These are phyloP conservation scores for Colletes gigas DNA, from an alignment of 1,140 invertebrate genomes.

Conservation along the genomic window DNA sequence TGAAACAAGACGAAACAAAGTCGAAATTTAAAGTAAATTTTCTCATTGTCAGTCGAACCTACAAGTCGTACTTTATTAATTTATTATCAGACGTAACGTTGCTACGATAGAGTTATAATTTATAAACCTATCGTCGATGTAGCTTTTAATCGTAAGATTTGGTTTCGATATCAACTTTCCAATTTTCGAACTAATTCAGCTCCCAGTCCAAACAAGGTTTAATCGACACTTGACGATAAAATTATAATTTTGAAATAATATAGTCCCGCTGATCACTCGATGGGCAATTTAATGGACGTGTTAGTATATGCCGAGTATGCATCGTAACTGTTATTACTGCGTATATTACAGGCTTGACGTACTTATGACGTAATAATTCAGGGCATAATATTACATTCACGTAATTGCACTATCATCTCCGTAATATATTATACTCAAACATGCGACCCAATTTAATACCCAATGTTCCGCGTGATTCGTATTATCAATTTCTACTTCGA, in stretches of 20 bases:
- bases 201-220: not conserved
- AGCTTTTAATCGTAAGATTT: no score
- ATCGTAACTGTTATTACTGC: constrained; percentile 48
- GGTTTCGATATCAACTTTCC: not conserved
- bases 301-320: constrained; percentile 27
- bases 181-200: no score
- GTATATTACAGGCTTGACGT: constrained; percentile 44
- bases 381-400: constrained; percentile 48
- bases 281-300: constrained; percentile 40
- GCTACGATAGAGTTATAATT: no score
- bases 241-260: constrained; percentile 18
- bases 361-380: constrained; percentile 53
- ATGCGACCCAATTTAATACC: constrained; percentile 42
- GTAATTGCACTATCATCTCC: constrained; percentile 48
- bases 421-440: constrained; percentile 47
- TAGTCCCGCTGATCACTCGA: constrained; percentile 31
- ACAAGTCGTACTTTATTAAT: no score
- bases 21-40: no score
- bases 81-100: no score
- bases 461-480: constrained; percentile 21
- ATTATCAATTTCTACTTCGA: constrained; percentile 43
- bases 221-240: not conserved
- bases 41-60: no score
- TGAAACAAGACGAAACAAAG: no score
- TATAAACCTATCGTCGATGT: no score